Conservation (phyloP, 2,888 invertebrate species). For the Steinernema hermaphroditum region DNA sequence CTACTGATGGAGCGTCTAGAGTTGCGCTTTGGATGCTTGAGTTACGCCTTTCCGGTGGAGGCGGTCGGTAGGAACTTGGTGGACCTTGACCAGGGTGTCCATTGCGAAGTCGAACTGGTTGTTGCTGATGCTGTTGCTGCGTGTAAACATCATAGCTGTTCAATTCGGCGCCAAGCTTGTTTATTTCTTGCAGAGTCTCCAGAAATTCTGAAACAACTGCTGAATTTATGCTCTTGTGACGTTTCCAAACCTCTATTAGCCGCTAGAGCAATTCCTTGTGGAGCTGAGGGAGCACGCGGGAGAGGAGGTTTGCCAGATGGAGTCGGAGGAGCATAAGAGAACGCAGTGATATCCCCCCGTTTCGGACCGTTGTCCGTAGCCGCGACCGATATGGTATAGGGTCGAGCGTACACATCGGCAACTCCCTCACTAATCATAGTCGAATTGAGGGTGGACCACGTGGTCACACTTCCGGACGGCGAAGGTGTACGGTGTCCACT, state of each 20-base stretch:
- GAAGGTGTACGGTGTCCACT: background rate
- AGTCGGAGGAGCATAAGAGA: background rate
- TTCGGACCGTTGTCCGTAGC: background rate
- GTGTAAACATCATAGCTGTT: slow-evolving; percentile 39
- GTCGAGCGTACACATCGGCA: background rate
- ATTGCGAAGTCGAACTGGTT: background rate
- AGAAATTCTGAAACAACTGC: slow-evolving; percentile 2
- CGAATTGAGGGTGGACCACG: background rate
- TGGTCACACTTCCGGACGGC: background rate
- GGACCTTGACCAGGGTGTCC: background rate
- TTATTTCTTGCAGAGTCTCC: slow-evolving; percentile 57
- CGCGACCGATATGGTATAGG: slow-evolving; percentile 3
- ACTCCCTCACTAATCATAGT: background rate
- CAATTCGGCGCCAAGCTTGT: slow-evolving; percentile 57
- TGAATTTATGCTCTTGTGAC: background rate
- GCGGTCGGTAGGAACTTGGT: slow-evolving; percentile 64
- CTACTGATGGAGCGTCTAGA: slow-evolving; percentile 62
- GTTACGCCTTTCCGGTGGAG: slow-evolving; percentile 67
- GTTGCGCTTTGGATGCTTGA: slow-evolving; percentile 66
- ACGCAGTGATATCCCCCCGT: background rate
- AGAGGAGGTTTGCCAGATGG: background rate
- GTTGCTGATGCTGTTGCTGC: slow-evolving; percentile 1
- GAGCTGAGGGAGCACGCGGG: slow-evolving; percentile 19
- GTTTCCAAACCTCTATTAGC: background rate
- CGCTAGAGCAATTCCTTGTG: slow-evolving; percentile 2